Evolutionary conservation across 2,797 vertebrate species (phyloP).

Genomic region (Caiman crocodilus): DNA sequence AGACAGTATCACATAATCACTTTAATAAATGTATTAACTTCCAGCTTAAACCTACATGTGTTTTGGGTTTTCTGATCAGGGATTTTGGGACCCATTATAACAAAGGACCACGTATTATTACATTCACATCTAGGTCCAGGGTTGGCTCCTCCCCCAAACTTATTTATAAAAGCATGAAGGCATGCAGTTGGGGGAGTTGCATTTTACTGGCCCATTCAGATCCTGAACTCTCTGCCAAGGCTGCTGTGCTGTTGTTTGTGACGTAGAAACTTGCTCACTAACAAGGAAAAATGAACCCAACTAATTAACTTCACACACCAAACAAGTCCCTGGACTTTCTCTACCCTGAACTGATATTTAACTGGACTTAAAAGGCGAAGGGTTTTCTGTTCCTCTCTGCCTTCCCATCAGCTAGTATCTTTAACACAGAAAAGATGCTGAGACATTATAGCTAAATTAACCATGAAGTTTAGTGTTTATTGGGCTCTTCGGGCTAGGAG

Average conservation of each 20-base stretch:
- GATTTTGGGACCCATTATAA: neutral
- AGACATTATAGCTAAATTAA: neutral
- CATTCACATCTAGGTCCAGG: neutral
- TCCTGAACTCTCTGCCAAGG: accelerated
- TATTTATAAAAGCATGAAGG: neutral
- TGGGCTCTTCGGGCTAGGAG: neutral
- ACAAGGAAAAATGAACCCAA: neutral
- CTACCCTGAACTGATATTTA: neutral
- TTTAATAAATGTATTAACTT: neutral
- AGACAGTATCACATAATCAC: neutral
- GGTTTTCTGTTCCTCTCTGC: neutral
- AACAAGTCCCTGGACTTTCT: neutral
- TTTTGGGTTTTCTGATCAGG: neutral
- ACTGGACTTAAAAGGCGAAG: neutral
- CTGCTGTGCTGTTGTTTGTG: neutral
- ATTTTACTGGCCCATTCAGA: neutral
- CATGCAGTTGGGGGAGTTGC: neutral
- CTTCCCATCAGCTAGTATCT: neutral
- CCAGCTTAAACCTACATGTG: neutral
- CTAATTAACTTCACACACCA: neutral
- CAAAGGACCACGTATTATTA: neutral
- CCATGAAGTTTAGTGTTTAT: neutral
- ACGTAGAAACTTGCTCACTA: neutral
- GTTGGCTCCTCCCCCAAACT: accelerated
- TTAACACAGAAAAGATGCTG: neutral